Evolutionary conservation across 2,888 invertebrate species (phyloP), one percentile per base, ranked within the genome.

Genomic region (Oxycera nigricornis): DNA sequence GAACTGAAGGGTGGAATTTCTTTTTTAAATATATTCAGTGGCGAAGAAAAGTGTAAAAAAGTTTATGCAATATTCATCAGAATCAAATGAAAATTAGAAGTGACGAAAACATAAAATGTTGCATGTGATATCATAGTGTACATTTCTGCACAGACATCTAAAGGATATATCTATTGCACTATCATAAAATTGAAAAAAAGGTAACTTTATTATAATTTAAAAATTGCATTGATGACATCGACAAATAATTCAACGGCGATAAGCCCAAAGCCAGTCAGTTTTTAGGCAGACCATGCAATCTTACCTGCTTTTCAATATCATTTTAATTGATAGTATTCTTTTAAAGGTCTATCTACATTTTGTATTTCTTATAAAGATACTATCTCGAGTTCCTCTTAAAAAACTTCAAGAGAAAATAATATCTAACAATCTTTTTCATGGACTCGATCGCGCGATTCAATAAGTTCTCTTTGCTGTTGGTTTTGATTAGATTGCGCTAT

Each of bases 401-500:
- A n/a, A n/a, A n/a, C n/a, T n/a, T n/a, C n/a, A n/a, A n/a, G n/a
- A n/a, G n/a, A n/a, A n/a, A n/a, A n/a, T n/a, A n/a, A n/a, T n/a
- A n/a, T n/a, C n/a, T 46, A 46, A 46, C 3, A 14, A 46, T 2
- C 17, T 46, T 14, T n/a, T 11, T 35, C 6, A 2, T 3, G 46
- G 46, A 7, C n/a, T 59, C 14, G 9, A 28, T 2, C 26, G 30
- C 30, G 30, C 28, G n/a, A n/a, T 30, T 28, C 14, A 59, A 28
- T 30, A 14, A 22, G n/a, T 59, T 59, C 59, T 59, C 59, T 30
- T 28, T 59, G 17, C n/a, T 28, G 24, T 28, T 59, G 26, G 30
- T 59, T 59, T 59, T 30, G 59, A 59, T 59, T 59, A 59, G 59
- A 59, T 59, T 28, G 22, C 7, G n/a, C 2, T n/a, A 14, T 11